Evolutionary conservation across 2,888 invertebrate genomes (phyloP).

Genomic region (Xestia sexstrigata): DNA sequence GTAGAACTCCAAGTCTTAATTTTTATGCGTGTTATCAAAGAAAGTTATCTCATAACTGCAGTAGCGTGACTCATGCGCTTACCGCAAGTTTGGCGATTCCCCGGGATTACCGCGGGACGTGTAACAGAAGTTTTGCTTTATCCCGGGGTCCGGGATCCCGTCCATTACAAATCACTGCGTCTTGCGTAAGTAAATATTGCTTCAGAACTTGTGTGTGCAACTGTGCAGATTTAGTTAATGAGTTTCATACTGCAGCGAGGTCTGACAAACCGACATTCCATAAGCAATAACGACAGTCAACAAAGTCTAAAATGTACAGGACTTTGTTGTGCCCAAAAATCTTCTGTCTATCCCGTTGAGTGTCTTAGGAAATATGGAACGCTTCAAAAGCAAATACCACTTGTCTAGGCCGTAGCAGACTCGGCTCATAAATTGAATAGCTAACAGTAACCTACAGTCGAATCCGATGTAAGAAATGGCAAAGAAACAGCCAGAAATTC

Average conservation of each 20-base stretch:
- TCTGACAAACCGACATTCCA: neutral
- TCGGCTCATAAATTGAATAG: fast-evolving
- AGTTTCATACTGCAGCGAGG: slow-evolving; percentile 7
- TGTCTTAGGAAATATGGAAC: neutral
- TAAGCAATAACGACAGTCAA: neutral
- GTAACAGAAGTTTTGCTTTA: slow-evolving; percentile 55
- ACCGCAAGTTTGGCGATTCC: slow-evolving; percentile 67
- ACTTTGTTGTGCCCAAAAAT: neutral
- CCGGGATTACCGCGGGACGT: slow-evolving; percentile 62
- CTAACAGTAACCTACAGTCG: neutral
- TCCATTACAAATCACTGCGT: slow-evolving; percentile 58
- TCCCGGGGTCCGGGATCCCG: slow-evolving; percentile 32
- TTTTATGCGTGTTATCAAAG: slow-evolving; percentile 69
- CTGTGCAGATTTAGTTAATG: slow-evolving; percentile 17
- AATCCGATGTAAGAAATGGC: neutral
- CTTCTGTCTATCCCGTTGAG: neutral
- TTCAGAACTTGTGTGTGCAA: slow-evolving; percentile 36
- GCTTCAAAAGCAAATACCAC: neutral
- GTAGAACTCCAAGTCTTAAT: slow-evolving; percentile 58
- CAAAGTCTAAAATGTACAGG: neutral
- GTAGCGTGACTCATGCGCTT: slow-evolving; percentile 65
- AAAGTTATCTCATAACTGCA: slow-evolving; percentile 74
- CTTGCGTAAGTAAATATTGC: slow-evolving; percentile 55
- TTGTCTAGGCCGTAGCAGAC: neutral
- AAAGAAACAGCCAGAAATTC: neutral